Evolutionary conservation across 2,888 invertebrate genomes (phyloP).

Genomic region (Aleiodes leptofemur): DNA sequence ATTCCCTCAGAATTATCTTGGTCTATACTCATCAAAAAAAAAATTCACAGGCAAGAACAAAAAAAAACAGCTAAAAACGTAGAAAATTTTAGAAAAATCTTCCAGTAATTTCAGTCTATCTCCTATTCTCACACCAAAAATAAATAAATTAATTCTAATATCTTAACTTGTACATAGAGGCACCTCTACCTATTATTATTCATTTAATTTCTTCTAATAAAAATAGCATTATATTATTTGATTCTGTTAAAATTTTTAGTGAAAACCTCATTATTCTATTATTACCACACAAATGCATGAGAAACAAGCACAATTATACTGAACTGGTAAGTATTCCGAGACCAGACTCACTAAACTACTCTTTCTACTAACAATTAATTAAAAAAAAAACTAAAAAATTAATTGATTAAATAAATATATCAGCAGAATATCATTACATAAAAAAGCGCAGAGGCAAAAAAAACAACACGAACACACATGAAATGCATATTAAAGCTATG

Average conservation of each 20-base stretch:
- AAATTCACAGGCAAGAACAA: too few relatives aligned
- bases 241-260: conserved; percentile 53
- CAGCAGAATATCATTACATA: not conserved
- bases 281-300: conserved; percentile 57
- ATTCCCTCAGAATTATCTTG: too few relatives aligned
- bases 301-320: conserved; percentile 52
- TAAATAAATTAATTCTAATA: too few relatives aligned
- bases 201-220: conserved; percentile 16
- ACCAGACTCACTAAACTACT: conserved; percentile 37
- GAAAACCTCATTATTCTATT: conserved; percentile 47
- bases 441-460: too few relatives aligned
- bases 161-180: conserved; percentile 15
- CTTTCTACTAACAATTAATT: conserved; percentile 7
- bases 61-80: not conserved
- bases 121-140: conserved; percentile 1
- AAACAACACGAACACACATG: too few relatives aligned
- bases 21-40: too few relatives aligned
- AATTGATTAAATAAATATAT: not conserved
- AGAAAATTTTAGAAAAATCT: conserved; percentile 1
- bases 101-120: conserved; percentile 20
- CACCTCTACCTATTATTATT: not conserved
- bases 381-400: too few relatives aligned
- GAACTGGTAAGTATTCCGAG: conserved; percentile 54
- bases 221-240: conserved; percentile 50
- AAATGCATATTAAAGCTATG: not conserved